phyloP scores from a whole-genome alignment of 2,888 invertebrate genomes.

The Ophonus ardosiacus region DNA sequence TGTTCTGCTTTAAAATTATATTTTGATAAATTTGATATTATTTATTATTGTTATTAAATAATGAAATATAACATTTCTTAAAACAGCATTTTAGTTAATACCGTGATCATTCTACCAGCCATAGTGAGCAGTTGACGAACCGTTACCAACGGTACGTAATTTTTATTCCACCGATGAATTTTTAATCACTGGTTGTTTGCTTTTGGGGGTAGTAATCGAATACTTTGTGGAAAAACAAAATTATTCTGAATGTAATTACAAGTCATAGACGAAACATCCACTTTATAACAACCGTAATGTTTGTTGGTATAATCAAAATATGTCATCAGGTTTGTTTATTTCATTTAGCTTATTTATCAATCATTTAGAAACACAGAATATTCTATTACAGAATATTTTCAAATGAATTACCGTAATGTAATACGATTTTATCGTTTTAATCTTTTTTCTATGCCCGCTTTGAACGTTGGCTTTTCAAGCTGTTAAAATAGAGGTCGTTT shows the following conservation, averaged over 20 bases:
- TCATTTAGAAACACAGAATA: neutral
- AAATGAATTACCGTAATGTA: no score
- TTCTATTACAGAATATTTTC: neutral
- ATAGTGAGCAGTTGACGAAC: neutral
- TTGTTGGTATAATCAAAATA: neutral
- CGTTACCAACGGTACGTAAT: neutral
- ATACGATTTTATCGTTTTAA: no score
- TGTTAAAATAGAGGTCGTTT: no score
- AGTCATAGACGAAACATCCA: neutral
- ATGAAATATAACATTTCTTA: no score
- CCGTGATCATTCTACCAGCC: no score
- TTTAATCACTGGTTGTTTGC: neutral
- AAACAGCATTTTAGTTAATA: no score
- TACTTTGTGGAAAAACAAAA: neutral
- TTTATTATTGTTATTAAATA: no score
- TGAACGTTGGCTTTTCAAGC: no score
- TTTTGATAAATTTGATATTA: no score
- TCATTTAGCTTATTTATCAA: neutral
- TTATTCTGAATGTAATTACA: neutral
- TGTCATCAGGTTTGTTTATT: neutral
- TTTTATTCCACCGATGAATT: neutral
- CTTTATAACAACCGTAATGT: neutral
- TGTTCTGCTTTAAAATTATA: no score
- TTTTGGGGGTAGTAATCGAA: neutral
- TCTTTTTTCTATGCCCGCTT: no score